phyloP scores from a whole-genome alignment of 2,797 vertebrate species.

The Periparus ater region DNA sequence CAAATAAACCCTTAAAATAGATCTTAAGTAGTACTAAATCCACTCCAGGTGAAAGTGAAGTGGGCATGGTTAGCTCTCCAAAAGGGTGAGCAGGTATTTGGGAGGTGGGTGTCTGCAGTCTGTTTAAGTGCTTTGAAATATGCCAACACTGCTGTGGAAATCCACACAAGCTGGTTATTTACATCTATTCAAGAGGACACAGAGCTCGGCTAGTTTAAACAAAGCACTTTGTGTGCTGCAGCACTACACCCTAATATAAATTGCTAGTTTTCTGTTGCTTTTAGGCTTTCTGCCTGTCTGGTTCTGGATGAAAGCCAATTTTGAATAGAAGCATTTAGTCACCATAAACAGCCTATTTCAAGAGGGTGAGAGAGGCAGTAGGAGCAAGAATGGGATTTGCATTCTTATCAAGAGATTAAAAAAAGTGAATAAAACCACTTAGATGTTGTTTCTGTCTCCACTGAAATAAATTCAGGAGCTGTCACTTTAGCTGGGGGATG shows the following conservation, averaged over 20 bases:
- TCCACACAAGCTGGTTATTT: neutral
- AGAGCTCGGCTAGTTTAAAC: conserved; percentile 16
- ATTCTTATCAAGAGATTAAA: conserved; percentile 37
- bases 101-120: neutral
- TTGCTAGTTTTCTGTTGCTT: conserved; percentile 31
- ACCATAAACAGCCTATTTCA: conserved; percentile 29
- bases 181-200: neutral
- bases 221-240: conserved; percentile 26
- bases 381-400: conserved; percentile 29
- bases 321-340: conserved; percentile 27
- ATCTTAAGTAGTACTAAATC: neutral
- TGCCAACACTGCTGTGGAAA: neutral
- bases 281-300: conserved; percentile 35
- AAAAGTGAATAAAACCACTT: neutral
- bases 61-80: neutral
- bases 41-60: neutral
- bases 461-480: conserved; percentile 26
- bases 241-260: conserved; percentile 14
- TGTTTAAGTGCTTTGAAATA: conserved; percentile 22
- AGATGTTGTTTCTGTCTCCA: neutral
- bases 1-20: neutral
- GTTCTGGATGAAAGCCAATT: conserved; percentile 35
- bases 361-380: neutral
- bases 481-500: neutral
- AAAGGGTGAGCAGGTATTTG: neutral